Evolutionary conservation across 2,888 invertebrate species (phyloP).

Genomic region (Bimastos eiseni): DNA sequence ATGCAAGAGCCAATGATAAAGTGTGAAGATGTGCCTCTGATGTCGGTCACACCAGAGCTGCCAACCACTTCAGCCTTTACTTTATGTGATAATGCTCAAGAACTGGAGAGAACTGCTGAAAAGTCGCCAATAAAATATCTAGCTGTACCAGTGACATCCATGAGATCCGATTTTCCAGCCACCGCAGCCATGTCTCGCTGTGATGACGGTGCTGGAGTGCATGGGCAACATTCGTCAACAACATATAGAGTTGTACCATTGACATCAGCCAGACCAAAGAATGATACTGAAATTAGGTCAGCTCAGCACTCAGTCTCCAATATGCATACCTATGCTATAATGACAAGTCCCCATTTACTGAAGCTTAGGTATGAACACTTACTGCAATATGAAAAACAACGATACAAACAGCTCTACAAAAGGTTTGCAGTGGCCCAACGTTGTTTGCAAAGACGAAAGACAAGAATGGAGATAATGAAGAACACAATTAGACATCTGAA

Average conservation of each 20-base stretch:
- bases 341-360: background rate
- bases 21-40: background rate
- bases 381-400: background rate
- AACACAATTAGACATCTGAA: background rate
- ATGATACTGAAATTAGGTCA: background rate
- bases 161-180: background rate
- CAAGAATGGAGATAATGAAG: background rate
- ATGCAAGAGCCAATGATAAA: background rate
- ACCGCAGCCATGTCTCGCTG: background rate
- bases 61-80: background rate
- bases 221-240: too few relatives aligned
- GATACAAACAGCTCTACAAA: background rate
- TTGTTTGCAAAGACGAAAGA: background rate
- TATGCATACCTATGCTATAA: background rate
- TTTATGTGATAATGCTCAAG: background rate
- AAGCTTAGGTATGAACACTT: background rate
- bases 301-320: background rate
- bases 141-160: background rate
- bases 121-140: background rate
- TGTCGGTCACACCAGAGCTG: background rate
- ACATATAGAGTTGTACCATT: too few relatives aligned
- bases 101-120: background rate
- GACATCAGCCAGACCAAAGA: too few relatives aligned
- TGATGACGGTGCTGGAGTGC: background rate
- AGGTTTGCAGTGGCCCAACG: background rate